phyloP scores from a whole-genome alignment of 2,888 invertebrate genomes.

The Rhingia rostrata region DNA sequence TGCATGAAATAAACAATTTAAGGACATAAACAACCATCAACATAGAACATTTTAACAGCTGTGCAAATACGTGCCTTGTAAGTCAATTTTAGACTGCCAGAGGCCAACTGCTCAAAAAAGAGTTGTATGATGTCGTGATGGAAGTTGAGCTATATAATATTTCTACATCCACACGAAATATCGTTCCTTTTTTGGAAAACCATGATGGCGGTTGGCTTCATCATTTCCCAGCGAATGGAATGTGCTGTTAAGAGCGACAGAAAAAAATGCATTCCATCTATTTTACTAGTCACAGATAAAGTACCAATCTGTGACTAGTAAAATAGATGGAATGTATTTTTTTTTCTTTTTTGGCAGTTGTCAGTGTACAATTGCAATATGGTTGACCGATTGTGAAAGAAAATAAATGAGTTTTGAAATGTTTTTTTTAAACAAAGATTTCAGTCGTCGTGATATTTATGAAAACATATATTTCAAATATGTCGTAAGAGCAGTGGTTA shows the following conservation, averaged over 20 bases:
- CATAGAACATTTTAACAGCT: slow-evolving; percentile 6
- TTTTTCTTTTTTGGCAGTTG: not conserved
- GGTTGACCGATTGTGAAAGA: slow-evolving; percentile 5
- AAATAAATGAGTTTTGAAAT: not conserved
- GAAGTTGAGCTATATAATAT: no score
- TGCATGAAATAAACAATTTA: not conserved
- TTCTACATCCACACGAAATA: no score
- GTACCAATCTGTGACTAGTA: slow-evolving; percentile 1
- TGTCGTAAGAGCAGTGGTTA: no score
- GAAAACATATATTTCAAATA: no score
- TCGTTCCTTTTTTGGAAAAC: no score
- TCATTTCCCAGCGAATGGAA: not conserved
- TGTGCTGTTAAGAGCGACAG: not conserved
- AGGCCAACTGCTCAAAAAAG: not conserved
- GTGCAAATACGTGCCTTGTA: slow-evolving; percentile 22
- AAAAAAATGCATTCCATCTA: no score
- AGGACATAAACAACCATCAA: not conserved
- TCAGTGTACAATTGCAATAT: slow-evolving; percentile 3
- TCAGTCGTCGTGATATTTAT: no score
- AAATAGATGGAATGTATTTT: not conserved
- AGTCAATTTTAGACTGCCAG: not conserved
- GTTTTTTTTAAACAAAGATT: no score
- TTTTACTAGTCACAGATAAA: no score
- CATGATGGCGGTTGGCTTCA: not conserved
- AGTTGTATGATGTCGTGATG: no score